phyloP scores from a whole-genome alignment of 2,113 vertebrate species.

The Todiramphus saurophagus region DNA sequence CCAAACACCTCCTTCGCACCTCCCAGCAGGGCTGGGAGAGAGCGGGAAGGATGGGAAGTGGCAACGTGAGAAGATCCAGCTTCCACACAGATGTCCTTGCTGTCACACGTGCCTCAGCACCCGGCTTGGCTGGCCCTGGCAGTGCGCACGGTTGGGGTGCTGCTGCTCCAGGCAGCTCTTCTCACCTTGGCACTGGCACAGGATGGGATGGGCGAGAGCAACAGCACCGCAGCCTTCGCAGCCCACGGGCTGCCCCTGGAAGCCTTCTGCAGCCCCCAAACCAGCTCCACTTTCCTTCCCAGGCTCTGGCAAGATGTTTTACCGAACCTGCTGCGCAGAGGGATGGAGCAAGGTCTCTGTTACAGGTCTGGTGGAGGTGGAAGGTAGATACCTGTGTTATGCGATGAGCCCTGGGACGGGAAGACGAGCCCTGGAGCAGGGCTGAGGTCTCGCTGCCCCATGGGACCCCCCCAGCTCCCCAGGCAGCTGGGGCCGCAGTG shows the following conservation, averaged over 20 bases:
- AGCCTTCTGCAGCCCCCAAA: not conserved
- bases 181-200: accelerated
- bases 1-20: accelerated
- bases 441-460: not conserved
- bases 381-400: accelerated
- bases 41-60: accelerated
- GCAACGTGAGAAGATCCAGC: not conserved
- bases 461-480: not conserved
- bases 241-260: accelerated
- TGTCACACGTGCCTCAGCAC: not conserved
- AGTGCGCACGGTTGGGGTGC: not conserved
- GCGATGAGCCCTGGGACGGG: accelerated
- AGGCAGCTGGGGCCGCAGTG: accelerated
- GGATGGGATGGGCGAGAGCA: accelerated
- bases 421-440: not conserved
- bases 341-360: not conserved
- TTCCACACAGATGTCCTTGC: accelerated
- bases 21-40: not conserved
- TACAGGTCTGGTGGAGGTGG: not conserved
- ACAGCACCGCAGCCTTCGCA: not conserved
- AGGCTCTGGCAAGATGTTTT: not conserved
- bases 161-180: not conserved
- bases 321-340: not conserved
- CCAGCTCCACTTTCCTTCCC: not conserved
- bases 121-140: not conserved